Percentiles rank a stretch among this genome's conserved stretches.
Conservation (phyloP, 64 coral and sea anemone genomes). For the Catalaphyllia jardinei region DNA sequence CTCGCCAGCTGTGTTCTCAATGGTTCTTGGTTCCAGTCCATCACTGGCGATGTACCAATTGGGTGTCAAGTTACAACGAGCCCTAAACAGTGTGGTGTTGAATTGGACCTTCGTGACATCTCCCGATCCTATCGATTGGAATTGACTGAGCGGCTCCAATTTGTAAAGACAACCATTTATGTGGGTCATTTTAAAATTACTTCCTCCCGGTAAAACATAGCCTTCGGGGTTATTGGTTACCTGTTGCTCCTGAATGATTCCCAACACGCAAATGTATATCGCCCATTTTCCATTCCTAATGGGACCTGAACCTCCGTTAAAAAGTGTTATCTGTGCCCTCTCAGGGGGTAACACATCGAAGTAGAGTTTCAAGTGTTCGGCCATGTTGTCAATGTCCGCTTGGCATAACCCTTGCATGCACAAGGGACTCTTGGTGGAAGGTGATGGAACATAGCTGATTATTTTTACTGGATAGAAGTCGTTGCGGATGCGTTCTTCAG, state of each 20-base stretch:
- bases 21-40: constrained; percentile 35
- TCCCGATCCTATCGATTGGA: constrained; percentile 10
- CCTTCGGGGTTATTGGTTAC: constrained; percentile 37
- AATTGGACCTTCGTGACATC: constrained; percentile 19
- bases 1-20: constrained; percentile 63
- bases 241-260: constrained; percentile 51
- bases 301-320: constrained; percentile 21
- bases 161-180: constrained; percentile 75
- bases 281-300: constrained; percentile 57
- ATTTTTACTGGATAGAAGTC: background rate
- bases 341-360: background rate
- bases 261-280: constrained; percentile 65
- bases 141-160: constrained; percentile 42
- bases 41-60: constrained; percentile 73
- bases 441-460: background rate
- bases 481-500: background rate
- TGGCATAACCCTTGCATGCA: background rate
- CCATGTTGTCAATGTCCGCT: background rate
- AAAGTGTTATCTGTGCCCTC: constrained; percentile 20
- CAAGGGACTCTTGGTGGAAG: background rate
- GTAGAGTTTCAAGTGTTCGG: background rate
- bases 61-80: constrained; percentile 58
- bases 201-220: constrained; percentile 46
- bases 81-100: constrained; percentile 48
- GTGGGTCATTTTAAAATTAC: constrained; percentile 60